Evolutionary conservation across 2,113 vertebrate species (phyloP).

Genomic region (Amblyornis subalaris): DNA sequence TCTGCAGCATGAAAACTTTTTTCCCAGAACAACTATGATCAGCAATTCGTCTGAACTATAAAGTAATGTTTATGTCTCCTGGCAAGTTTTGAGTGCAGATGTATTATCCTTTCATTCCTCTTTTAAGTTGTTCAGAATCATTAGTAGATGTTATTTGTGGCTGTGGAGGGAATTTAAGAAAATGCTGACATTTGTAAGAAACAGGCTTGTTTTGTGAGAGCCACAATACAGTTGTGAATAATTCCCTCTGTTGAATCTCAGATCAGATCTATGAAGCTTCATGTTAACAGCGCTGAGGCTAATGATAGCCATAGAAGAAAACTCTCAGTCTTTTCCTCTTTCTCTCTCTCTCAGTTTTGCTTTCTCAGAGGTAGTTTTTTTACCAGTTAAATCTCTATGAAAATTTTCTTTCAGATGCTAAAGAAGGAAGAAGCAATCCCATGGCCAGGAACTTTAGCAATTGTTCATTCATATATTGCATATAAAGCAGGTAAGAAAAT

Average conservation of each 20-base stretch:
- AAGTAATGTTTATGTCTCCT: slow-evolving; percentile 19
- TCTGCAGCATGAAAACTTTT: background rate
- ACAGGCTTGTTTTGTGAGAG: slow-evolving; percentile 16
- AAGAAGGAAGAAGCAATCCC: slow-evolving; percentile 99
- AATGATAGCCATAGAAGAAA: background rate
- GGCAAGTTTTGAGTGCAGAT: slow-evolving; percentile 31
- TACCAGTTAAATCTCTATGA: slow-evolving; percentile 2
- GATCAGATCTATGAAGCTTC: background rate
- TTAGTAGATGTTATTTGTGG: slow-evolving; percentile 21
- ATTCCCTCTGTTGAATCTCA: slow-evolving; percentile 52
- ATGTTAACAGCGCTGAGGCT: background rate
- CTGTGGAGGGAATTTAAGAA: slow-evolving; percentile 9
- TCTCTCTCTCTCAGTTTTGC: background rate
- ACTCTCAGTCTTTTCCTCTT: background rate
- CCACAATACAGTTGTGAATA: slow-evolving; percentile 21
- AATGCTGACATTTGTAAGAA: slow-evolving; percentile 45
- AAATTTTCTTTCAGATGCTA: slow-evolving; percentile 84
- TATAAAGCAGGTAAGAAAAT: slow-evolving; percentile 94
- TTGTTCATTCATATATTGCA: slow-evolving; percentile 99
- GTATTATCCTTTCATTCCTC: slow-evolving; percentile 13
- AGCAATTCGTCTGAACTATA: slow-evolving; percentile 12
- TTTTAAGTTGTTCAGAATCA: slow-evolving; percentile 26
- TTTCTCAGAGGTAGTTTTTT: background rate
- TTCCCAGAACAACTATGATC: background rate
- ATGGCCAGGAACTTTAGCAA: slow-evolving; percentile 97